Base-by-base conservation (phyloP, 2,113 vertebrate species). In the Leuciscus idus region DNA sequence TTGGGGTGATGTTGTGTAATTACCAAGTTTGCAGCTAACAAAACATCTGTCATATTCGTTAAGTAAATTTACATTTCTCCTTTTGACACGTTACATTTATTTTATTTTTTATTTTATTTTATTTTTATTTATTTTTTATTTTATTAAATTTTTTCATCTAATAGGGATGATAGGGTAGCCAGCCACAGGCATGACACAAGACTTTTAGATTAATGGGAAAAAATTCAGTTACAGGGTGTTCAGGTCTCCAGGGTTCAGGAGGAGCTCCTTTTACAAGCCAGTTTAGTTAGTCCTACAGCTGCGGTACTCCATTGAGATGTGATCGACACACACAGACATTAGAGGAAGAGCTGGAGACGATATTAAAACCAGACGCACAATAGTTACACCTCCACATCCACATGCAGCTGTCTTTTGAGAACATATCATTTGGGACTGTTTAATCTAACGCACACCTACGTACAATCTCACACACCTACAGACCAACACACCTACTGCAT, bases 191-290 rank as follows among this genome's bases (percentile, higher is more conserved):
- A n/a, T 70, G 30, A 21, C 1, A 8, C 7, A 52, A 55, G 19
- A 68, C 61, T 9, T 83, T 28, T 23, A 48, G 26, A 52, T 55
- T 85, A 46, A 50, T 52, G 48, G 36, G 50, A 19, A 61, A 6
- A 17, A 17, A 2, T 50, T 82, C 70, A 19, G 23, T 64, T 30
- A 52, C 21, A 30, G 30, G 21, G 23, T 23, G 26, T 61, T n/a
- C 23, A 36, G 59, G 46, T 76, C 85, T 81, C 66, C 72, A 59
- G 57, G 28, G 81, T n/a, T 81, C 26, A 86, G 59, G 81, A 57
- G 81, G 85, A 75, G 84, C 72, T 77, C 8, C 46, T 64, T 79
- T 78, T 39, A 85, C 68, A 77, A 82, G 43, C 43, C 61, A 36
- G 68, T 15, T 57, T 43, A 84, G 62, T 70, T 55, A 70, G 62